phyloP scores from a whole-genome alignment of 2,113 vertebrate genomes.

The Leuciscus idus region DNA sequence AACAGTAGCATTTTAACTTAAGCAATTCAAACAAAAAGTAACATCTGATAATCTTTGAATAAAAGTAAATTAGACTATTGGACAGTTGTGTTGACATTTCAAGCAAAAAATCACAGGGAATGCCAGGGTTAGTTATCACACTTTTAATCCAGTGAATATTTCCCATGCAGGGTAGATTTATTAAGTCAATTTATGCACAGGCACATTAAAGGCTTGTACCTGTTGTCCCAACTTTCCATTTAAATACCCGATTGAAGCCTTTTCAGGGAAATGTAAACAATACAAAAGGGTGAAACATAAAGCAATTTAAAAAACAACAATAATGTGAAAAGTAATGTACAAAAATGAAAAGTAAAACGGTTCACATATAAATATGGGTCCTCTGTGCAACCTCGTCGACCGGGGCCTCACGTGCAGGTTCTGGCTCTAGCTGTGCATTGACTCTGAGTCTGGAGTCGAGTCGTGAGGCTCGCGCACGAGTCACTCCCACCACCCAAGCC shows the following conservation, averaged over 20 bases:
- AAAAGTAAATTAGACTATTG: background rate
- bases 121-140: background rate
- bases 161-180: background rate
- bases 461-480: slow-evolving; percentile 49
- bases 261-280: background rate
- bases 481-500: slow-evolving; percentile 42
- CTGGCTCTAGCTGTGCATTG: background rate
- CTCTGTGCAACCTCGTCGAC: slow-evolving; percentile 2
- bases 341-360: background rate
- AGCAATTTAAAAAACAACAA: background rate
- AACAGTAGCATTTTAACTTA: background rate
- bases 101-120: background rate
- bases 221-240: background rate
- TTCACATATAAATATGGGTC: background rate
- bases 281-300: background rate
- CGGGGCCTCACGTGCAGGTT: background rate
- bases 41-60: background rate
- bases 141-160: background rate
- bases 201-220: background rate
- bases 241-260: background rate
- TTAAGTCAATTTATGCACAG: background rate
- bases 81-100: background rate
- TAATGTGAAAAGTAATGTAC: background rate
- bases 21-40: background rate
- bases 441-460: slow-evolving; percentile 14